Evolutionary conservation across 2,113 vertebrate genomes (phyloP), one percentile per base, ranked within the genome.

Genomic region (Thryonomys swinderianus): DNA sequence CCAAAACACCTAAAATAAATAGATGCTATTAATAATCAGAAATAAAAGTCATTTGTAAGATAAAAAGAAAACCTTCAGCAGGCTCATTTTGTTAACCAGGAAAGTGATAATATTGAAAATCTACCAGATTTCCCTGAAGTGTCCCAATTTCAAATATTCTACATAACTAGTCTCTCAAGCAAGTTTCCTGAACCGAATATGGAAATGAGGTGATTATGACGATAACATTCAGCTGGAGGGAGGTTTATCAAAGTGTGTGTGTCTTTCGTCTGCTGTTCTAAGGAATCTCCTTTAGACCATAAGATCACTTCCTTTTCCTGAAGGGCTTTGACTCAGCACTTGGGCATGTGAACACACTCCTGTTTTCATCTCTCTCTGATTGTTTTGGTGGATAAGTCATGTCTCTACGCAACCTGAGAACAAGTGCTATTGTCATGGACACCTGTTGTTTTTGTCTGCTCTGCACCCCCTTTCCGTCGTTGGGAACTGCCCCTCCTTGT

Each of bases 241-340:
- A 85, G 16, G 27, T 55, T 7, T 42, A 85, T 66, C 40, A 74
- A 96, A 91, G 93, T 85, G 59, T 89, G 84, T 93, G 62, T 45
- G 80, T 66, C 86, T 91, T 93, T 94, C 85, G 94, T 80, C 51
- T 59, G 17, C n/a, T 30, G 79, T 42, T 90, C 59, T 92, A 64
- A 92, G 93, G 85, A 93, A 30, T 95, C 94, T 92, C 90, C 62
- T 88, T 90, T 55, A 90, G 86, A 79, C 62, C 83, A 86, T 71
- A 61, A 7, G 91, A 93, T 97, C 96, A 96, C 93, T 97, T 97
- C 97, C 96, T 97, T 97, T 97, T 97, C 97, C 97, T 97, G 94
- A 93, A 80, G 32, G 48, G 2, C 94, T 95, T 96, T 97, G 96
- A 97, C 89, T 97, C 96, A 97, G 48, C 82, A 1, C 93, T 94